phyloP scores from a whole-genome alignment of 2,113 vertebrate species.

The Scomber colias region DNA sequence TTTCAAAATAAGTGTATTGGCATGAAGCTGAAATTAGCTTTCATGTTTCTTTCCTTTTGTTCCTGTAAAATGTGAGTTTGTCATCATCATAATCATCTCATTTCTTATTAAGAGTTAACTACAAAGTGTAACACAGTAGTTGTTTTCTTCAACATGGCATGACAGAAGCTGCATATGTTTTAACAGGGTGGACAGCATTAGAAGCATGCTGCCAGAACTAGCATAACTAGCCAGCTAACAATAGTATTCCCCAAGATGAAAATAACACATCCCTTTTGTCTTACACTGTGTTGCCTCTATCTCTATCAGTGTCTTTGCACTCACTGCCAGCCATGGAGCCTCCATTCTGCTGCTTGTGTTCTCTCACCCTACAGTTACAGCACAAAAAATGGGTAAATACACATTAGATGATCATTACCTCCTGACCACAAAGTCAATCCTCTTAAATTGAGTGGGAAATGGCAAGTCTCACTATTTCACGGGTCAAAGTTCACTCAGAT shows the following conservation, averaged over 20 bases:
- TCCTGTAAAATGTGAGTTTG: slow-evolving; percentile 16
- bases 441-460: neutral
- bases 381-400: slow-evolving; percentile 13
- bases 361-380: neutral
- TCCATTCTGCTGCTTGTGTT: neutral
- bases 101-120: neutral
- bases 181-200: no score
- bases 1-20: neutral
- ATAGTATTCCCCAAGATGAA: no score
- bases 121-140: neutral
- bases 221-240: no score
- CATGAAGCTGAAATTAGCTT: neutral
- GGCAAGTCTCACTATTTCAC: neutral
- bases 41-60: neutral
- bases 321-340: neutral
- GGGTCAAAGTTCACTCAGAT: slow-evolving; percentile 16
- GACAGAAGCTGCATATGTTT: no score
- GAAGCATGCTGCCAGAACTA: no score
- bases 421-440: slow-evolving; percentile 13
- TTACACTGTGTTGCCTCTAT: neutral
- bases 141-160: no score
- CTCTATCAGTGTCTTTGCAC: neutral
- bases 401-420: neutral
- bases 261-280: no score
- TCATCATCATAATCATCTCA: neutral